A percentile compares a stretch with the other conserved stretches of the same genome.
phyloP scores from a whole-genome alignment of 2,797 vertebrate species.

The Chaetodon trifasciatus region DNA sequence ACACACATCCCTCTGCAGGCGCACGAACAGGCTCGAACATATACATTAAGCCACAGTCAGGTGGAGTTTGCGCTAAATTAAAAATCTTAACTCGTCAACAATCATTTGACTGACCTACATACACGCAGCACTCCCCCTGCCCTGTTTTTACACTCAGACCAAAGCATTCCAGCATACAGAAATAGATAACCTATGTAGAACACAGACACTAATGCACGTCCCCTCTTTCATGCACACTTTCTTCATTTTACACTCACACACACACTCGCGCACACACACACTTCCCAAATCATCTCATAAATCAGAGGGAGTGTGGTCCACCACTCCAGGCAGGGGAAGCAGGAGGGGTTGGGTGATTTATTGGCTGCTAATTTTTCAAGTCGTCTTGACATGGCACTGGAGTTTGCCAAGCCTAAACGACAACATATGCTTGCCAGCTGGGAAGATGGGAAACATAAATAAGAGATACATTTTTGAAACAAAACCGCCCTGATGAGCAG shows the following conservation, averaged over 20 bases:
- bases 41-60: not conserved
- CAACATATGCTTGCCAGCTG: slow-evolving; percentile 86
- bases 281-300: slow-evolving; percentile 84
- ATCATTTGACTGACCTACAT: slow-evolving; percentile 42
- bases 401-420: slow-evolving; percentile 86
- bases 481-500: slow-evolving; percentile 67
- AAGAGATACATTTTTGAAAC: slow-evolving; percentile 78
- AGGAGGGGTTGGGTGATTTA: slow-evolving; percentile 84
- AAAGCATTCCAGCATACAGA: slow-evolving; percentile 64
- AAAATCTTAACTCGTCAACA: slow-evolving; percentile 31
- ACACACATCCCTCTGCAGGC: slow-evolving; percentile 7
- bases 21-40: not conserved
- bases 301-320: slow-evolving; percentile 85
- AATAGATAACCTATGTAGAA: slow-evolving; percentile 78
- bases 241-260: slow-evolving; percentile 57
- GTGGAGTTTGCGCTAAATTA: slow-evolving; percentile 12
- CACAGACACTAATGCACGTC: slow-evolving; percentile 67
- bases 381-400: slow-evolving; percentile 81
- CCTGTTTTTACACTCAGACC: slow-evolving; percentile 50
- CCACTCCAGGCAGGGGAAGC: slow-evolving; percentile 80
- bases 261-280: slow-evolving; percentile 52
- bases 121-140: slow-evolving; percentile 26
- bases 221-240: slow-evolving; percentile 62
- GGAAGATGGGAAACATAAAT: slow-evolving; percentile 79
- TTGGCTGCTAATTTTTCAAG: slow-evolving; percentile 87